phyloP scores from a whole-genome alignment of 2,888 invertebrate genomes.

The Bedellia somnulentella region DNA sequence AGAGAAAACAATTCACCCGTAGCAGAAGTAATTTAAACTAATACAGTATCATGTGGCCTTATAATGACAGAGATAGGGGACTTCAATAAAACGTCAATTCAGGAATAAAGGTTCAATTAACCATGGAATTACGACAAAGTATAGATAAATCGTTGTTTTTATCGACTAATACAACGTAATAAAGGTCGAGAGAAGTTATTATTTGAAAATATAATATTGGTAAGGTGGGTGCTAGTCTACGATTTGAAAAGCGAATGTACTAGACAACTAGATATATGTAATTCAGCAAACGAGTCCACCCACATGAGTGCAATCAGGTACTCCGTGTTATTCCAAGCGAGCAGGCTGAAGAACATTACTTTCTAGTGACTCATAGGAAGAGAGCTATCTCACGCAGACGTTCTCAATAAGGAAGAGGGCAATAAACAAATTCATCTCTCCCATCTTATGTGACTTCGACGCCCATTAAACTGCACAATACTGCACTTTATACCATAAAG shows the following conservation, averaged over 20 bases:
- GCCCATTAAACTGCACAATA: conserved; percentile 57
- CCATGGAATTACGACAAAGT: not conserved
- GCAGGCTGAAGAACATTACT: conserved; percentile 51
- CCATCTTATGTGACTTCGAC: conserved; percentile 51
- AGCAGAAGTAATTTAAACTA: conserved; percentile 5
- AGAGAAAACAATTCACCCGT: conserved; percentile 7
- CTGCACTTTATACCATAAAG: conserved; percentile 50
- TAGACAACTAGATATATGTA: conserved; percentile 6
- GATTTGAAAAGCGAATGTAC: not conserved
- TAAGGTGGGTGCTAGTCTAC: no score
- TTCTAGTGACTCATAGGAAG: conserved; percentile 61
- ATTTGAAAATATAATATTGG: no score
- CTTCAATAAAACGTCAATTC: conserved; percentile 13
- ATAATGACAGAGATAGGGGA: conserved; percentile 12
- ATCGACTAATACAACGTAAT: no score
- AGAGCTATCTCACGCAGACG: conserved; percentile 56
- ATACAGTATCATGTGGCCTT: conserved; percentile 5
- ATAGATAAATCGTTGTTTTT: no score
- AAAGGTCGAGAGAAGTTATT: no score
- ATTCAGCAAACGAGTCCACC: conserved; percentile 20
- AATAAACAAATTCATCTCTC: conserved; percentile 61
- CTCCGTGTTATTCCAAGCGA: conserved; percentile 38
- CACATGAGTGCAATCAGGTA: conserved; percentile 25
- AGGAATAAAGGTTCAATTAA: conserved; percentile 7
- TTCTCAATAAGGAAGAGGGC: conserved; percentile 60